A percentile compares a stretch with the other conserved stretches of the same genome.
These are phyloP conservation scores for Glossosoma conforme DNA, from an alignment of 1,140 invertebrate species.

Conservation along the genomic window DNA sequence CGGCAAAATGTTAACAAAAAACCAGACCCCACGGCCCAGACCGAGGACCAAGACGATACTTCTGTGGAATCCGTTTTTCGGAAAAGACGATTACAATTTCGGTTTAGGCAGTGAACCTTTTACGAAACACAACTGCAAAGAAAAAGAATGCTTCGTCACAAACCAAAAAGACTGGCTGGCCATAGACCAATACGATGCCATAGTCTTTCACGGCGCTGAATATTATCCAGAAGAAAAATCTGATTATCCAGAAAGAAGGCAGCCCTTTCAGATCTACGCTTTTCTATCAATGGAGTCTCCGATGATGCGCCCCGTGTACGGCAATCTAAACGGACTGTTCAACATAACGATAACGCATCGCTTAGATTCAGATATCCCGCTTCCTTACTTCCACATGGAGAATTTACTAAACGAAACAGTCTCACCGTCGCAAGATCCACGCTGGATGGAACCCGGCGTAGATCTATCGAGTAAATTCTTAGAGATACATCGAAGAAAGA, in stretches of 20 bases:
- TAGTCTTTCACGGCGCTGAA: slow-evolving; percentile 40
- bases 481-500: slow-evolving; percentile 33
- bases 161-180: slow-evolving; percentile 12
- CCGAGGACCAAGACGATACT: slow-evolving; percentile 25
- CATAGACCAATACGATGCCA: slow-evolving; percentile 39
- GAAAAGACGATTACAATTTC: slow-evolving; percentile 12
- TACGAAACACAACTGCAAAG: slow-evolving; percentile 12
- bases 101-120: slow-evolving; percentile 19
- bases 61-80: slow-evolving; percentile 22
- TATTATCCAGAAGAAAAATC: slow-evolving; percentile 26
- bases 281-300: slow-evolving; percentile 33
- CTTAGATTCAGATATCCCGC: slow-evolving; percentile 57
- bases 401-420: slow-evolving; percentile 31
- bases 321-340: slow-evolving; percentile 37
- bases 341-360: slow-evolving; percentile 60
- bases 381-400: slow-evolving; percentile 53
- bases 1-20: no score
- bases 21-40: no score
- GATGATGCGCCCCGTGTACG: slow-evolving; percentile 33
- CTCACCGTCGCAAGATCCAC: slow-evolving; percentile 27
- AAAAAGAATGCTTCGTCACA: slow-evolving; percentile 18
- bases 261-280: slow-evolving; percentile 18
- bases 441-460: slow-evolving; percentile 18
- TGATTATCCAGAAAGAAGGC: slow-evolving; percentile 2
- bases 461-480: neutral